Base-by-base conservation (phyloP, 2,888 invertebrate genomes). In the Pseudococcus viburni region DNA sequence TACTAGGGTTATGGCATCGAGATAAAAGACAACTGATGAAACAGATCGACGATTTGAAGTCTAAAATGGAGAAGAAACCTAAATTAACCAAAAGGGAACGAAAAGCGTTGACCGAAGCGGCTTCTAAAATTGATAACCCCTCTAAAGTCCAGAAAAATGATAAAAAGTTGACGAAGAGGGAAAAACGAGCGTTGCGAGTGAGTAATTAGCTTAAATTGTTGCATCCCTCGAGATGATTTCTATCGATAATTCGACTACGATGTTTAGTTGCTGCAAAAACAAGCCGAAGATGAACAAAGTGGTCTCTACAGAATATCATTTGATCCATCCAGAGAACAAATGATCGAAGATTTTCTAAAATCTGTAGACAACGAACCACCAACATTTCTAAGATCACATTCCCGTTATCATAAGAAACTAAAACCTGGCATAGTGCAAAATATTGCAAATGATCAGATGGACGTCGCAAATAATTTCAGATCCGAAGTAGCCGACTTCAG, bases 221-320 rank as follows among this genome's bases (percentile, higher is more conserved):
- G 46, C 46, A 12, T 46, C 46, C 9, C 1, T 46, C 5, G 8
- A 8, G 46, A 42, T 22, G 0, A 46, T 46, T 77, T n/a, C 51
- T 86, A 46, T 7, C 77, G 26, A 33, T 19, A 48, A 46, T 19
- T 42, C 19, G 11, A 46, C 12, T 26, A 11, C n/a, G 39, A 73
- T 73, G 1, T 86, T 77, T n/a, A 33, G 48, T 39, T 26, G n/a
- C 46, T 51, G 33, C 26, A 55, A 55, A 64, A 89, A 90, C 80
- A 89, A 88, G 64, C 80, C 89, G 80, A 80, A 42, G 80, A 80
- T 9, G 80, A 85, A 55, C 42, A 85, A 85, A 26, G n/a, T 22
- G 80, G 80, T n/a, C 19, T 80, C 42, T 84, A 46, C 15, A 84
- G 68, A 48, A 88, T 88, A 9, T 46, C 59, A 12, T 88, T 84